Percentiles rank a stretch among this genome's conserved stretches.
phyloP scores from a whole-genome alignment of 2,797 vertebrate species.

The Sebastes goodei region DNA sequence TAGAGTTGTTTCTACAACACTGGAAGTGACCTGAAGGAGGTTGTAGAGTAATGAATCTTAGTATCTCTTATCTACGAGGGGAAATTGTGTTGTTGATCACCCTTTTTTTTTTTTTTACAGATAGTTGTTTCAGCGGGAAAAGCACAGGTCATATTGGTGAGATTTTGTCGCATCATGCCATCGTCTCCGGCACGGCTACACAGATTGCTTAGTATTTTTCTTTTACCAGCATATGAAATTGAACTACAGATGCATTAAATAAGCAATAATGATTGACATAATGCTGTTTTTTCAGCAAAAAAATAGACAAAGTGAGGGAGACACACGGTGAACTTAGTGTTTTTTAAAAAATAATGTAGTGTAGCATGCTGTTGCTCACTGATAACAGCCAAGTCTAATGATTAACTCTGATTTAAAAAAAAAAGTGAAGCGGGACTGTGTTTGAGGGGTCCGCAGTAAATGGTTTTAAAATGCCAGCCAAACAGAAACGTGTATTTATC shows the following conservation, averaged over 20 bases:
- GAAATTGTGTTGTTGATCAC: neutral
- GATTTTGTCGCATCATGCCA: neutral
- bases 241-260: neutral
- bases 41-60: neutral
- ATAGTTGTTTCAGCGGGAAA: neutral
- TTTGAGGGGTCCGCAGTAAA: neutral
- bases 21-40: constrained; percentile 5
- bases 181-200: neutral
- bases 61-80: neutral
- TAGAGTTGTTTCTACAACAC: constrained; percentile 17
- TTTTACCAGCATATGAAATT: neutral
- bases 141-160: neutral
- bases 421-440: neutral
- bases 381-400: neutral
- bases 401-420: neutral
- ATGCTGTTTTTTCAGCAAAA: neutral
- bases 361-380: neutral
- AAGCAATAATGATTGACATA: neutral
- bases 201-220: neutral
- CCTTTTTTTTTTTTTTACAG: neutral
- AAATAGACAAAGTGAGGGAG: neutral
- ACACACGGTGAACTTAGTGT: neutral
- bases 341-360: neutral
- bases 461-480: neutral
- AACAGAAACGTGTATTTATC: neutral